phyloP scores from a whole-genome alignment of 2,797 vertebrate species.

The Loriculus beryllinus region DNA sequence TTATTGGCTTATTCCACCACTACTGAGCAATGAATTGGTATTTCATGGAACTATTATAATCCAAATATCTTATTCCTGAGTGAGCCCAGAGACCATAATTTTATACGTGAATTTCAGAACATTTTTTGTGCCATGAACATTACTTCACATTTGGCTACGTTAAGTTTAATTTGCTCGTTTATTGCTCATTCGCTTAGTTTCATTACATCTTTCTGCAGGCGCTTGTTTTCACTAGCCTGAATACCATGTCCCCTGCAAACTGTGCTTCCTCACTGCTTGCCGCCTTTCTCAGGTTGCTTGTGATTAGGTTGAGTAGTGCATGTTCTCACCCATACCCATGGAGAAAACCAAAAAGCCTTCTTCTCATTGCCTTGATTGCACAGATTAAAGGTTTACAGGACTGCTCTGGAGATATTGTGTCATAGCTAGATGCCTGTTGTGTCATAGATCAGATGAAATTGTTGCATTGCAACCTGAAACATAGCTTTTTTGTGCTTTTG shows the following conservation, averaged over 20 bases:
- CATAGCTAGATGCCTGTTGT: background rate
- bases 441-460: background rate
- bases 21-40: background rate
- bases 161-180: slow-evolving; percentile 52
- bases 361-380: background rate
- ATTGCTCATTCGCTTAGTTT: slow-evolving; percentile 27
- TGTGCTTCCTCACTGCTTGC: background rate
- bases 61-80: slow-evolving; percentile 18
- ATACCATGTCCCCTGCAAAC: background rate
- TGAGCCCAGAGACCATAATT: slow-evolving; percentile 23
- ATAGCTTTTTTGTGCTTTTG: background rate
- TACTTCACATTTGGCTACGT: slow-evolving; percentile 16
- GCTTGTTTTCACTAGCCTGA: background rate
- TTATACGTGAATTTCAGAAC: background rate
- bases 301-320: background rate
- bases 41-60: background rate
- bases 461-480: background rate
- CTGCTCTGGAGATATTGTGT: background rate
- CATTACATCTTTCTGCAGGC: background rate
- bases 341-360: background rate
- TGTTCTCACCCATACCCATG: background rate
- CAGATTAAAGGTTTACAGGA: background rate
- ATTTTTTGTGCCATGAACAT: slow-evolving; percentile 12
- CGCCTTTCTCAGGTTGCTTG: background rate
- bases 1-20: slow-evolving; percentile 37